A percentile compares a stretch with the other conserved stretches of the same genome.
phyloP scores from a whole-genome alignment of 1,140 invertebrate genomes.

The Steinernema khuongi region DNA sequence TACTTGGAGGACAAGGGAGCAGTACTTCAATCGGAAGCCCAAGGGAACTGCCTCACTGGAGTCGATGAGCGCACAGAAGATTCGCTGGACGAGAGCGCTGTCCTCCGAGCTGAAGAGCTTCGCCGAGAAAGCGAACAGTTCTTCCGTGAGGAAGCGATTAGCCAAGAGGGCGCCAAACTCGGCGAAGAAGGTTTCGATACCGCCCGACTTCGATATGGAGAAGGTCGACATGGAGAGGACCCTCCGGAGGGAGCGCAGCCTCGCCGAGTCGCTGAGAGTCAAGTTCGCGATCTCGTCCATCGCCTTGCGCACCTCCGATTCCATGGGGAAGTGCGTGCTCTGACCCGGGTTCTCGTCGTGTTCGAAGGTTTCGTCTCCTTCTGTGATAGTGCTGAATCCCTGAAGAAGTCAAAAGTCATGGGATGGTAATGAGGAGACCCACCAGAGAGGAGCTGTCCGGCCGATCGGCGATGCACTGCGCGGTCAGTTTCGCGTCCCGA shows the following conservation, averaged over 20 bases:
- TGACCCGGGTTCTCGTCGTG: background rate
- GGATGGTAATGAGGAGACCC: background rate
- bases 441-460: background rate
- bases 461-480: background rate
- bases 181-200: background rate
- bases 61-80: background rate
- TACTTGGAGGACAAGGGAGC: background rate
- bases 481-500: background rate
- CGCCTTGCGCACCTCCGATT: background rate
- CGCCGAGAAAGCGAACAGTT: background rate
- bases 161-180: background rate
- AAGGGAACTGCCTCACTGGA: background rate
- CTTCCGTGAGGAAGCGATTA: background rate
- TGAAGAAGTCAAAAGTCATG: background rate
- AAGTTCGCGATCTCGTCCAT: background rate
- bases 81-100: background rate
- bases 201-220: background rate
- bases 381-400: conserved; percentile 3
- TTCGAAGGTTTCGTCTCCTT: background rate
- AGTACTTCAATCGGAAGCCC: background rate
- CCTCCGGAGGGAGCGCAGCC: background rate
- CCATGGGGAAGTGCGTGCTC: background rate
- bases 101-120: background rate
- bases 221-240: background rate
- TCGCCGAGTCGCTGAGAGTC: background rate